Percentiles rank a stretch among this genome's conserved stretches.
Evolutionary conservation across 2,888 invertebrate species (phyloP).

Genomic region (Homarus gammarus): DNA sequence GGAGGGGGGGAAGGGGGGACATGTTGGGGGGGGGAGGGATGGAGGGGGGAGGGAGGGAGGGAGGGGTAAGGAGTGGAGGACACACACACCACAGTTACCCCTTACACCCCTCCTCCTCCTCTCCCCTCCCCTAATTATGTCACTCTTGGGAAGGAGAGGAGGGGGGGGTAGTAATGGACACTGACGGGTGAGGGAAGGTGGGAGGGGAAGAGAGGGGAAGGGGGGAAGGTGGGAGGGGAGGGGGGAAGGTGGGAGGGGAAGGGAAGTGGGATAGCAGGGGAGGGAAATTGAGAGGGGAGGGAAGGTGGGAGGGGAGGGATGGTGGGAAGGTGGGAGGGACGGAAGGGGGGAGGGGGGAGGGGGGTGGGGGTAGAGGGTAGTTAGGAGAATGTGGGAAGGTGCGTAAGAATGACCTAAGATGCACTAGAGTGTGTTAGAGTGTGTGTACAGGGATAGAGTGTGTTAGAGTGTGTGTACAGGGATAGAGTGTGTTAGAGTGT

Average conservation of each 20-base stretch:
- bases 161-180: no score
- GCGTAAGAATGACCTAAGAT: neutral
- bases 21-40: neutral
- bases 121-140: no score
- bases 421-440: no score
- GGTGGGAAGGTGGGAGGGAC: neutral
- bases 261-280: no score
- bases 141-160: neutral
- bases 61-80: no score
- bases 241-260: neutral
- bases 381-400: no score
- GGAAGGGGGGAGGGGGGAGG: constrained; percentile 5
- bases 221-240: neutral
- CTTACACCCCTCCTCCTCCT: no score
- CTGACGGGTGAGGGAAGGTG: no score
- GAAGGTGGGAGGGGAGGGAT: neutral
- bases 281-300: neutral
- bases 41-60: neutral
- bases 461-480: no score
- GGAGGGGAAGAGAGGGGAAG: neutral
- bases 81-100: no score
- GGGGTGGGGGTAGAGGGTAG: neutral
- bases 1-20: neutral
- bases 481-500: no score
- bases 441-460: no score